phyloP scores from a whole-genome alignment of 1,140 invertebrate genomes.

The Leptoteleia sp. region DNA sequence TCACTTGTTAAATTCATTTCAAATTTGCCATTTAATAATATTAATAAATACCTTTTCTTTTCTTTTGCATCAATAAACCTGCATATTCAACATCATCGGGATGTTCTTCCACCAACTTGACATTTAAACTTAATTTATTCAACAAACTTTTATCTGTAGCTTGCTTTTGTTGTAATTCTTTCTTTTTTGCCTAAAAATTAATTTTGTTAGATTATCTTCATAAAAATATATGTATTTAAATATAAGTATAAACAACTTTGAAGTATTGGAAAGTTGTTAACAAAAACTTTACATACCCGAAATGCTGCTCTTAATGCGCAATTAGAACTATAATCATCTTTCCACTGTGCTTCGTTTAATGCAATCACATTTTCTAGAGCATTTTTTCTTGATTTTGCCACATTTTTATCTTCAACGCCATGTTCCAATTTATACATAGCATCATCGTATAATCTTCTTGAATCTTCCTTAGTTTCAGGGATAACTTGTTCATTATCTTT shows the following conservation, averaged over 20 bases:
- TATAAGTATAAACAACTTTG: no score
- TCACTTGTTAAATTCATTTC: no score
- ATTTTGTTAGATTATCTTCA: no score
- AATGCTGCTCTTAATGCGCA: no score
- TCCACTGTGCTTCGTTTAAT: no score
- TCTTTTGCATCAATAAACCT: conserved; percentile 82
- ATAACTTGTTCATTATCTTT: conserved; percentile 97
- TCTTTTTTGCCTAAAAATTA: conserved; percentile 86
- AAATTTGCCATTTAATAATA: no score
- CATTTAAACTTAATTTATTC: conserved; percentile 89
- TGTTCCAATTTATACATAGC: conserved; percentile 98
- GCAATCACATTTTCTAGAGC: no score
- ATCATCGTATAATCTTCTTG: conserved; percentile 93
- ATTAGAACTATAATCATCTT: no score
- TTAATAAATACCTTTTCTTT: conserved; percentile 67
- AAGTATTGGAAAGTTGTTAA: no score
- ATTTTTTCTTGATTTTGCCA: conserved; percentile 86
- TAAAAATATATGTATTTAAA: no score
- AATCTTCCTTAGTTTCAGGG: conserved; percentile 93
- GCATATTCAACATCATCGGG: conserved; percentile 91
- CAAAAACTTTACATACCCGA: no score
- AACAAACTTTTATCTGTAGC: conserved; percentile 87
- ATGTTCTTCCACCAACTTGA: conserved; percentile 88
- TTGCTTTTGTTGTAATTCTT: conserved; percentile 86
- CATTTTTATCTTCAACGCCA: conserved; percentile 89